phyloP scores from a whole-genome alignment of 1,140 invertebrate species.

The Drosophila kanapiae region DNA sequence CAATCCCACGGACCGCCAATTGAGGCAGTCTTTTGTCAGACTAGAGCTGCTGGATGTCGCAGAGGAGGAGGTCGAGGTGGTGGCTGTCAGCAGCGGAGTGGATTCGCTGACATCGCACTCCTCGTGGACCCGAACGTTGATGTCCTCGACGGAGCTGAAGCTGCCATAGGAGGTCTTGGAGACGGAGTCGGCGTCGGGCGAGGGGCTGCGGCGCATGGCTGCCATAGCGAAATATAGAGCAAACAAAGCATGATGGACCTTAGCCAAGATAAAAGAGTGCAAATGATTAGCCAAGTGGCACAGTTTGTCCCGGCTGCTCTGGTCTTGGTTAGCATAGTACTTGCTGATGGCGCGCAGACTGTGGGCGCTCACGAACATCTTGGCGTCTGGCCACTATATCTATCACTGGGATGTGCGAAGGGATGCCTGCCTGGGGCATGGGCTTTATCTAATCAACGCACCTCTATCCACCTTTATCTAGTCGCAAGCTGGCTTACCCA shows the following conservation, averaged over 20 bases:
- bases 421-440: not conserved
- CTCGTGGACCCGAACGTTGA: conserved; percentile 18
- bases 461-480: conserved; percentile 8
- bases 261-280: conserved; percentile 54
- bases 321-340: conserved; percentile 30
- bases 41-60: not conserved
- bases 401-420: not conserved
- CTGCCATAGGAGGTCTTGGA: conserved; percentile 18
- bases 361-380: conserved; percentile 27
- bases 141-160: not conserved
- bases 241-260: conserved; percentile 51
- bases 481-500: conserved; percentile 26
- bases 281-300: conserved; percentile 51
- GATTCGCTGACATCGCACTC: conserved; percentile 53
- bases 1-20: conserved; percentile 61
- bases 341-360: conserved; percentile 39
- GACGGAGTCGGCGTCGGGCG: not conserved
- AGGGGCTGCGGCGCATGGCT: conserved; percentile 28
- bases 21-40: conserved; percentile 61
- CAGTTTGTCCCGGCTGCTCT: conserved; percentile 38
- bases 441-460: conserved; percentile 36
- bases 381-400: conserved; percentile 5
- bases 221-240: conserved; percentile 51
- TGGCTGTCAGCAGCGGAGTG: conserved; percentile 56
- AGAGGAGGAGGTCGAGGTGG: not conserved